Percentiles rank a stretch among this genome's conserved stretches.
Evolutionary conservation across 1,140 invertebrate species (phyloP).

Genomic region (Carposina sasakii): DNA sequence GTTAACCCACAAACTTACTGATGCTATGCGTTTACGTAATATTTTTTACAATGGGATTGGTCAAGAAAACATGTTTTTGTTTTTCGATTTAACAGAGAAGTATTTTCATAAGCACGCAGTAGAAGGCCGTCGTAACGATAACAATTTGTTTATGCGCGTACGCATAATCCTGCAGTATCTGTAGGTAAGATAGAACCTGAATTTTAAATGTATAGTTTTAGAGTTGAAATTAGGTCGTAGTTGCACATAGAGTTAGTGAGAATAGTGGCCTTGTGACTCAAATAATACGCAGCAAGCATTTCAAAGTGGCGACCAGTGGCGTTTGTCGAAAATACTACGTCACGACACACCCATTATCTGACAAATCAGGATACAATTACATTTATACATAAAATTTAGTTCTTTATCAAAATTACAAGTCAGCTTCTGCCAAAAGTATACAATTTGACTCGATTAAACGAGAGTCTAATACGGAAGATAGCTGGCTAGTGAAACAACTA

Average conservation of each 20-base stretch:
- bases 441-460: too few relatives aligned
- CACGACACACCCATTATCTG: constrained; percentile 64
- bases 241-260: constrained; percentile 21
- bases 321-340: constrained; percentile 50
- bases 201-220: constrained; percentile 21
- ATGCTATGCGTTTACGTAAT: too few relatives aligned
- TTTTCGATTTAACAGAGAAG: background rate
- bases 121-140: background rate
- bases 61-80: constrained; percentile 7
- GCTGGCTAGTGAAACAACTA: too few relatives aligned
- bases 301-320: constrained; percentile 12
- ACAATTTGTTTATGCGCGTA: background rate
- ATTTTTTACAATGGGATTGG: too few relatives aligned
- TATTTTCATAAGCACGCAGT: background rate
- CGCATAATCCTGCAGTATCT: background rate
- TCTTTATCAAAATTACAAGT: too few relatives aligned
- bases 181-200: background rate
- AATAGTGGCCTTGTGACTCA: constrained; percentile 51
- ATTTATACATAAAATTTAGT: too few relatives aligned
- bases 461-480: too few relatives aligned
- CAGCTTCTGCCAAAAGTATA: too few relatives aligned
- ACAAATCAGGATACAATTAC: constrained; percentile 48
- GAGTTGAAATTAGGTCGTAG: constrained; percentile 39
- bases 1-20: too few relatives aligned
- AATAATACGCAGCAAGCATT: constrained; percentile 59